Base-by-base conservation (phyloP, 2,113 vertebrate species). In the Excalfactoria chinensis region DNA sequence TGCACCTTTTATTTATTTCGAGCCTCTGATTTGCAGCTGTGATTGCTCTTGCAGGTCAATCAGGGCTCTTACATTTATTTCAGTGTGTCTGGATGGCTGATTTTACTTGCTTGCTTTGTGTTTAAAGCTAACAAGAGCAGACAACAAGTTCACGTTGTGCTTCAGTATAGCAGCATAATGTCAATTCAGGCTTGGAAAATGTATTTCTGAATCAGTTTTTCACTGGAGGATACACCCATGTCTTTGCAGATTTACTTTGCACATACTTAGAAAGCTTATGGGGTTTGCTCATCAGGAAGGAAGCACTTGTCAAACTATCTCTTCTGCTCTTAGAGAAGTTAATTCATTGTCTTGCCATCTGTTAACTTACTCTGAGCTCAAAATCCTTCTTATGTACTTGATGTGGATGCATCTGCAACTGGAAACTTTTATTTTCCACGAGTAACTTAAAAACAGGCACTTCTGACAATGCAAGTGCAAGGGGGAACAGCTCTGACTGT, bases 101-200 rank as follows among this genome's bases (percentile, higher is more conserved):
- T 86, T 89, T 93, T 88, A 87, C 89, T 95, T 94, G 56, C 60
- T 73, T 93, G 79, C 51, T 91, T 91, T 93, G 56, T 88, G 82
- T 92, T 87, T 89, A 79, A 93, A 89, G 69, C 53, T 82, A 85
- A 84, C 63, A 40, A 70, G 35, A 66, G 25, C 68, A 93, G 83
- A 80, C 68, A 88, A 91, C 68, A 93, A 60, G 74, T 67, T 89
- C 85, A 84, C 67, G 68, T 64, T 85, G 71, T 73, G 85, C 80
- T 94, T 89, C 68, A 48, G 69, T 83, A 76, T 37, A 92, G 78
- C 18, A 67, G 28, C 70, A 32, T 62, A 95, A 96, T 62, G 89
- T 75, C 78, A 69, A 28, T 78, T 40, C 30, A 82, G 67, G 67
- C 89, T 91, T 93, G 93, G 84, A 93, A 89, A 95, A 79, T 49